phyloP scores from a whole-genome alignment of 2,888 invertebrate species.

The Lysandra coridon region DNA sequence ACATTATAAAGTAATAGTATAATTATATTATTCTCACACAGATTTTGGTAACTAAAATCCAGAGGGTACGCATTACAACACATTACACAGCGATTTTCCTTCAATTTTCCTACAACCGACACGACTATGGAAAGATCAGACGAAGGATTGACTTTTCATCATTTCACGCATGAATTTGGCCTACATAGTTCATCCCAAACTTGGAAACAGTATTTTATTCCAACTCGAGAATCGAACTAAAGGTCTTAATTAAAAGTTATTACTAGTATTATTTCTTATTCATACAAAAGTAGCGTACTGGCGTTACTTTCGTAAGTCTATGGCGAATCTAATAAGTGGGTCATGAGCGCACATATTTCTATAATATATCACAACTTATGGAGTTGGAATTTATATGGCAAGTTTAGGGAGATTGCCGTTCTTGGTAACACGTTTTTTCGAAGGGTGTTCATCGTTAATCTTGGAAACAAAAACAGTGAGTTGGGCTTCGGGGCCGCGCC shows the following conservation, averaged over 20 bases:
- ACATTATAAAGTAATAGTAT: too few species aligned
- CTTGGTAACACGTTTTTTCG: constrained; percentile 73
- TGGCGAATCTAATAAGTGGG: background rate
- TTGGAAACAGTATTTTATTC: background rate
- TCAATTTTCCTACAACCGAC: too few species aligned
- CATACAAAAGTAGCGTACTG: too few species aligned
- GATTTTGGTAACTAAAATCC: too few species aligned
- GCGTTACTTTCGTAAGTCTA: background rate
- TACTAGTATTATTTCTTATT: too few species aligned
- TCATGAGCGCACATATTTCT: constrained; percentile 1
- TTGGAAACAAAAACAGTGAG: constrained; percentile 77
- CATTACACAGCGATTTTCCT: too few species aligned
- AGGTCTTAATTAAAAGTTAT: too few species aligned
- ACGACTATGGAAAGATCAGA: too few species aligned
- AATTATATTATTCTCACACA: too few species aligned
- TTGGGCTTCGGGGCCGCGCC: constrained; percentile 60
- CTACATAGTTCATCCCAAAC: background rate
- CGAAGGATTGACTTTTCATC: too few species aligned
- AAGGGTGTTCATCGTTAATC: constrained; percentile 77
- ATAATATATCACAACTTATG: constrained; percentile 18
- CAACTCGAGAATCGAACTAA: background rate
- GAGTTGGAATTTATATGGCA: constrained; percentile 60
- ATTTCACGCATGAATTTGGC: background rate
- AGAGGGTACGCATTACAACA: too few species aligned
- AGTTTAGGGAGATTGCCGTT: constrained; percentile 63